phyloP scores from a whole-genome alignment of 2,888 invertebrate species.

The Cheilosia pagana region DNA sequence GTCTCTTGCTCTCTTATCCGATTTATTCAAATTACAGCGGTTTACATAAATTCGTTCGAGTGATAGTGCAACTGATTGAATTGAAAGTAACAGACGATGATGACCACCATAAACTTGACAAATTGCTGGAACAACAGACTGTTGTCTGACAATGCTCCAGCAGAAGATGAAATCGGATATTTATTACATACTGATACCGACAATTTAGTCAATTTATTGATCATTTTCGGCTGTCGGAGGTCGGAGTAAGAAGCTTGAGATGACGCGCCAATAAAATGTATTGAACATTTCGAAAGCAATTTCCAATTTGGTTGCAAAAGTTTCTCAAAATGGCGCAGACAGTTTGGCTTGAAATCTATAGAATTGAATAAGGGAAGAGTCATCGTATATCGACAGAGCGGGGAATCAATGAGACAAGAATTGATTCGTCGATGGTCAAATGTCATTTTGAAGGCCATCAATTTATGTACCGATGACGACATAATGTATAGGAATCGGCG shows the following conservation, averaged over 20 bases:
- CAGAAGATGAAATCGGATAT: conserved; percentile 12
- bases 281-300: not conserved
- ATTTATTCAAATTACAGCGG: conserved; percentile 54
- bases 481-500: not conserved
- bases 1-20: conserved; percentile 28
- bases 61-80: conserved; percentile 49
- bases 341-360: not conserved
- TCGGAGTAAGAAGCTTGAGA: too few relatives aligned
- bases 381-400: not conserved
- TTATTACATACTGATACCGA: conserved; percentile 16
- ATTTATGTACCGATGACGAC: not conserved
- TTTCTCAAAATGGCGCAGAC: conserved; percentile 8
- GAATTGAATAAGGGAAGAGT: not conserved
- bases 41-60: conserved; percentile 46
- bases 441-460: conserved; percentile 38
- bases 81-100: conserved; percentile 19
- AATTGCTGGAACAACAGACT: conserved; percentile 30
- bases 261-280: too few relatives aligned
- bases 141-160: conserved; percentile 37
- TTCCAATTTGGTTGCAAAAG: conserved; percentile 17
- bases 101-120: conserved; percentile 55
- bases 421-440: conserved; percentile 30
- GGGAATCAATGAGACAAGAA: conserved; percentile 10
- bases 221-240: too few relatives aligned
- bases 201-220: conserved; percentile 42